phyloP scores from a whole-genome alignment of 2,113 vertebrate species.

The Neotragus moschatus region DNA sequence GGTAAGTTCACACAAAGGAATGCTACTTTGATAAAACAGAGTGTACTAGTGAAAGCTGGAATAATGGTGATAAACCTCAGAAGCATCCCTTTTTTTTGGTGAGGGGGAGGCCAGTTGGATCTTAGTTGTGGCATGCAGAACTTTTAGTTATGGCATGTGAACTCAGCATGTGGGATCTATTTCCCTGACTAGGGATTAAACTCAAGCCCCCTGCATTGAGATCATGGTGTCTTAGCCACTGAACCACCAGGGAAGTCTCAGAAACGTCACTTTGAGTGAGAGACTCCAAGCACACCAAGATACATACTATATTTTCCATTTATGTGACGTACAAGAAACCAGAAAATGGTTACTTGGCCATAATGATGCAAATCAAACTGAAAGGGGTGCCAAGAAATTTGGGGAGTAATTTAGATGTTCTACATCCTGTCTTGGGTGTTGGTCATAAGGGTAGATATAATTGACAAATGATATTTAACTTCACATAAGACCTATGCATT shows the following conservation, averaged over 20 bases:
- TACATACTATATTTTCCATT: not conserved
- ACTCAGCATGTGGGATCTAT: not conserved
- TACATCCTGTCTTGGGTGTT: not conserved
- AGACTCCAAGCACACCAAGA: not conserved
- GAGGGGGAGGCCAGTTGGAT: rapidly evolving
- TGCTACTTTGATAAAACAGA: not conserved
- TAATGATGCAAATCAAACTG: not conserved
- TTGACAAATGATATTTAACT: not conserved
- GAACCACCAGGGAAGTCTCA: not conserved
- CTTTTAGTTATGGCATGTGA: not conserved
- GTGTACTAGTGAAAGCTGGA: not conserved
- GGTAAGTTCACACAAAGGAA: not conserved
- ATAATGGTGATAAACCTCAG: not conserved
- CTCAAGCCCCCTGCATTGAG: not conserved
- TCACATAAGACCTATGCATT: not conserved
- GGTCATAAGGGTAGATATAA: not conserved
- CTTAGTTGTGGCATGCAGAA: not conserved
- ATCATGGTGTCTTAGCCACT: not conserved
- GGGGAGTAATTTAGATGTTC: not conserved
- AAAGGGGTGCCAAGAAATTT: not conserved
- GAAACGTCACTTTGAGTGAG: not conserved
- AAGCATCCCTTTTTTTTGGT: not conserved
- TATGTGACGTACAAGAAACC: not conserved
- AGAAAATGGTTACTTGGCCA: not conserved
- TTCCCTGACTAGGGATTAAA: not conserved